phyloP scores from a whole-genome alignment of 1,140 invertebrate species.

The Alviniconcha marisindica region DNA sequence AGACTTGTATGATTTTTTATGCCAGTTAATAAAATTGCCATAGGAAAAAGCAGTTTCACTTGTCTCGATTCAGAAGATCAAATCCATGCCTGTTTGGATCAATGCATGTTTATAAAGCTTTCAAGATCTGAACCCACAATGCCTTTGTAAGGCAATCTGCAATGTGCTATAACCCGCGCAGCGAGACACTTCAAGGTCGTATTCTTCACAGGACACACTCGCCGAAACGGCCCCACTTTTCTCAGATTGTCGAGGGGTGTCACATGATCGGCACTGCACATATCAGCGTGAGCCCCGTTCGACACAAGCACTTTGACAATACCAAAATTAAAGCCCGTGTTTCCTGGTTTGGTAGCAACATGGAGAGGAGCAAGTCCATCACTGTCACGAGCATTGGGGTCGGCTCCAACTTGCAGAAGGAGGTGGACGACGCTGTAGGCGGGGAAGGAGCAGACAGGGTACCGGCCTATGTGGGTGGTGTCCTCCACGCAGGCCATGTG shows the following conservation, averaged over 20 bases:
- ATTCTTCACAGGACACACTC: slow-evolving; percentile 83
- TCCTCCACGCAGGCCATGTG: slow-evolving; percentile 87
- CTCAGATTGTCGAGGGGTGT: slow-evolving; percentile 83
- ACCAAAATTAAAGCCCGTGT: slow-evolving; percentile 74
- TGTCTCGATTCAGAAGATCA: too few relatives aligned
- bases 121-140: slow-evolving; percentile 85
- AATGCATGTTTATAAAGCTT: slow-evolving; percentile 88
- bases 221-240: slow-evolving; percentile 83
- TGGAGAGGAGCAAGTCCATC: slow-evolving; percentile 91
- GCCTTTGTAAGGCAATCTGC: slow-evolving; percentile 83
- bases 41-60: too few relatives aligned
- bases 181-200: slow-evolving; percentile 88
- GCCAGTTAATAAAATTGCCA: too few relatives aligned
- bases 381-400: slow-evolving; percentile 81
- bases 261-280: slow-evolving; percentile 87
- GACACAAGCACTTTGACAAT: slow-evolving; percentile 85
- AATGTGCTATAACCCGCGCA: slow-evolving; percentile 84
- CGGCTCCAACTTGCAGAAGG: slow-evolving; percentile 88
- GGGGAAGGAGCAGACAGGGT: slow-evolving; percentile 87
- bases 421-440: slow-evolving; percentile 85
- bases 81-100: not conserved
- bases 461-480: slow-evolving; percentile 79
- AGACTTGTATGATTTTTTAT: too few relatives aligned
- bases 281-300: slow-evolving; percentile 90
- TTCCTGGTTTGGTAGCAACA: slow-evolving; percentile 81